These are phyloP conservation scores for Edolisoma coerulescens DNA, from an alignment of 2,113 vertebrate genomes.

Conservation along the genomic window DNA sequence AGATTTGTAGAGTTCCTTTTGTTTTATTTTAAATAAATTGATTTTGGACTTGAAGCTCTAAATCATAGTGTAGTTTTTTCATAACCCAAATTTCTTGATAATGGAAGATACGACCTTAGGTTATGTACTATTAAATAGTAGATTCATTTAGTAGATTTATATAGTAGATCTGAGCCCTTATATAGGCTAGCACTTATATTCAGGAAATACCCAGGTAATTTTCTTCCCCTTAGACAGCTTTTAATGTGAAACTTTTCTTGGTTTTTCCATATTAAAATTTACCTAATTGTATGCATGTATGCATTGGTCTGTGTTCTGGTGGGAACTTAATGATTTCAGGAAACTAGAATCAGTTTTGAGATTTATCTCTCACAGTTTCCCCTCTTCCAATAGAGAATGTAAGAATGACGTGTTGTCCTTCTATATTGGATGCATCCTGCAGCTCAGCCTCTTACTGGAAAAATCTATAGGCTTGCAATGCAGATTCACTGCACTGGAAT, in stretches of 20 bases:
- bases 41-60: slow-evolving; percentile 9
- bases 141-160: not conserved
- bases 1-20: not conserved
- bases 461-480: not conserved
- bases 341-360: not conserved
- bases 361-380: not conserved
- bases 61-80: not conserved
- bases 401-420: not conserved
- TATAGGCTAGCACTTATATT: not conserved
- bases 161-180: not conserved
- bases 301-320: not conserved
- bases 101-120: not conserved
- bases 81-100: not conserved
- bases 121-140: not conserved
- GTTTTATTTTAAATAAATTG: not conserved
- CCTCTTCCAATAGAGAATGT: not conserved
- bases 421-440: not conserved
- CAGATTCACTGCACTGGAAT: not conserved
- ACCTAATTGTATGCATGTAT: not conserved
- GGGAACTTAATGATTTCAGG: not conserved
- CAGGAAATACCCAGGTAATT: not conserved
- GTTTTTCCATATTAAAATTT: not conserved
- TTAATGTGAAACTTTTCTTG: not conserved
- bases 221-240: not conserved
- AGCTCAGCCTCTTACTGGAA: not conserved